These are phyloP conservation scores for Dascyllus trimaculatus DNA, from an alignment of 2,113 vertebrate genomes.

Conservation along the genomic window DNA sequence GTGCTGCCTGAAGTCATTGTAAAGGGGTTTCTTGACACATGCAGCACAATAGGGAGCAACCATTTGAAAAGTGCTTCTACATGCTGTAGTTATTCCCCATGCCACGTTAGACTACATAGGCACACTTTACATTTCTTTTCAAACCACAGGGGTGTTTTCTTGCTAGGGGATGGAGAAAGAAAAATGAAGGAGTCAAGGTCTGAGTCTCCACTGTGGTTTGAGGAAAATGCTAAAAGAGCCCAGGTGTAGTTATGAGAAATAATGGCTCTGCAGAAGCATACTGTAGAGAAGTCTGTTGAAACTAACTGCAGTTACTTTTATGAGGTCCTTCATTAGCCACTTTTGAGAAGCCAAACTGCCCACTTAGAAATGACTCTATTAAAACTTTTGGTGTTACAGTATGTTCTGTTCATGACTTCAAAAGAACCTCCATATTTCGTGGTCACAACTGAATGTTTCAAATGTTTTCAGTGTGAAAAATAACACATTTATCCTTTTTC, in stretches of 20 bases:
- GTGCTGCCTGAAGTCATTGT: neutral
- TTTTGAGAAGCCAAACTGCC: neutral
- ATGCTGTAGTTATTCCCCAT: neutral
- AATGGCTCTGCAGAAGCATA: neutral
- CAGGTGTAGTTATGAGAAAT: slow-evolving; percentile 9
- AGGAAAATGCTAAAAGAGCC: neutral
- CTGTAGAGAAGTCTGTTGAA: slow-evolving; percentile 1
- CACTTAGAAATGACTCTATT: neutral
- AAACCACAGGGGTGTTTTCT: neutral
- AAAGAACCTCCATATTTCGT: no score
- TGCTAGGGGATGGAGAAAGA: neutral
- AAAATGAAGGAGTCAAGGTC: slow-evolving; percentile 13
- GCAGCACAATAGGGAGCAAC: slow-evolving; percentile 21
- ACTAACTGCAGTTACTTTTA: neutral
- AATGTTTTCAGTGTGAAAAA: no score
- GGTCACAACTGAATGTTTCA: no score
- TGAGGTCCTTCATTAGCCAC: neutral
- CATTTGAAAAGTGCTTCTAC: slow-evolving; percentile 25
- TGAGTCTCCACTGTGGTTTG: slow-evolving; percentile 5
- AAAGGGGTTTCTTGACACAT: slow-evolving; percentile 28
- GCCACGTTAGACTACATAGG: neutral
- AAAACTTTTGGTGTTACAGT: neutral
- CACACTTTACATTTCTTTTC: neutral
- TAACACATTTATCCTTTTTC: no score
- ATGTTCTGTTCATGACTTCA: no score